These are phyloP conservation scores for Hecatera dysodea DNA, from an alignment of 2,888 invertebrate species.

Conservation along the genomic window DNA sequence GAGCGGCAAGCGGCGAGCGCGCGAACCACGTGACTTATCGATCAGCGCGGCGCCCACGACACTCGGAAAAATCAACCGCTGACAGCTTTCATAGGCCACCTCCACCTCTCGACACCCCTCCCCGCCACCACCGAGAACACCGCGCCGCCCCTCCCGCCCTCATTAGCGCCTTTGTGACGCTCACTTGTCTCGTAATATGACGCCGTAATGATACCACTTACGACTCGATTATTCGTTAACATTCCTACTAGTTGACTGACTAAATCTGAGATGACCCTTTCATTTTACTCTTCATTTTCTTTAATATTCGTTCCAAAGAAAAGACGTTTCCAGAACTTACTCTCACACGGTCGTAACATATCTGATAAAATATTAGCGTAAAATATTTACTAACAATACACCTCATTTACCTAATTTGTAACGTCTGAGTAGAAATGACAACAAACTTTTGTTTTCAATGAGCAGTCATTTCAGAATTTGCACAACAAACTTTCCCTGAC, in stretches of 20 bases:
- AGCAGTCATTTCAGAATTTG: conserved; percentile 61
- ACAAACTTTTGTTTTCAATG: conserved; percentile 67
- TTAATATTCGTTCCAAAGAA: neutral
- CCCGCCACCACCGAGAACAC: conserved; percentile 50
- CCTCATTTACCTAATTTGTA: conserved; percentile 39
- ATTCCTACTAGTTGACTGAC: conserved; percentile 55
- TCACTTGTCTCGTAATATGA: conserved; percentile 89
- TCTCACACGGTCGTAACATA: neutral
- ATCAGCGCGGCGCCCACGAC: conserved; percentile 89
- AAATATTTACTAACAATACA: conserved; percentile 19
- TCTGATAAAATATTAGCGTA: neutral
- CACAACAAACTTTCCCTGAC: conserved; percentile 62
- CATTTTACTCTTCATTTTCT: conserved; percentile 6
- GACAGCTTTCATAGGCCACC: conserved; percentile 89
- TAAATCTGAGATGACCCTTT: conserved; percentile 38
- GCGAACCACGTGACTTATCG: conserved; percentile 90
- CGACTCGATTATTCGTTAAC: conserved; percentile 80
- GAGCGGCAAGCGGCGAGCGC: conserved; percentile 77
- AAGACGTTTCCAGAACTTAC: neutral
- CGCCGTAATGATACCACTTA: conserved; percentile 87
- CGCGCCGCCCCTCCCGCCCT: conserved; percentile 78
- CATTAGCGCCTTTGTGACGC: conserved; percentile 90
- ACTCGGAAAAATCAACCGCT: conserved; percentile 91
- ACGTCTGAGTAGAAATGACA: conserved; percentile 52
- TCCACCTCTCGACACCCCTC: conserved; percentile 71